Conservation (phyloP, 2,888 invertebrate genomes). For the Lycocerus yunnanus region DNA sequence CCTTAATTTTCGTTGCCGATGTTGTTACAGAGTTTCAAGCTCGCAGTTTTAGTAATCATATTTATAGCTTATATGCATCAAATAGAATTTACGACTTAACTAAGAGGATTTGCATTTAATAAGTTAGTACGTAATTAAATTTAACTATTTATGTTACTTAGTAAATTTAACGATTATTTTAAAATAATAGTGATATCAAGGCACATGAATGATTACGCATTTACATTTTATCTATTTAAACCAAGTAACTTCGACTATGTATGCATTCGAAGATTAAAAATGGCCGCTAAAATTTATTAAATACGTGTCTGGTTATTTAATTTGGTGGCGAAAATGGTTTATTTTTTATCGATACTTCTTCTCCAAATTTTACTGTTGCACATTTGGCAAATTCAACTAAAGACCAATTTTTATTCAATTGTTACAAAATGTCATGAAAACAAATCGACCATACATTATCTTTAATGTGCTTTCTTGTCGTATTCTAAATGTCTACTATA, state of each 20-base stretch:
- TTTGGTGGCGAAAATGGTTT: background rate
- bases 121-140: conserved; percentile 34
- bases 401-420: conserved; percentile 1
- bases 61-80: conserved; percentile 42
- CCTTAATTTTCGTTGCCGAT: conserved; percentile 31
- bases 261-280: background rate
- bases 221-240: background rate
- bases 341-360: background rate
- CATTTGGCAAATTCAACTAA: background rate
- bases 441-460: conserved; percentile 4
- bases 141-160: conserved; percentile 25
- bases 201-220: background rate
- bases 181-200: background rate
- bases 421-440: background rate
- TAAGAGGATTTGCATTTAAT: conserved; percentile 40
- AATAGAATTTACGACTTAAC: conserved; percentile 41
- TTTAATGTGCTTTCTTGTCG: conserved; percentile 5
- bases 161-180: background rate
- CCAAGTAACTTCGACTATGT: background rate
- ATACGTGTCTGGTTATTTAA: background rate
- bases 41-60: conserved; percentile 38
- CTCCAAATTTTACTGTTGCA: background rate
- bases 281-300: background rate
- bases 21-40: conserved; percentile 36
- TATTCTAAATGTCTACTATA: conserved; percentile 4